Conservation (phyloP, 2,113 vertebrate species). For the Labrus mixtus region DNA sequence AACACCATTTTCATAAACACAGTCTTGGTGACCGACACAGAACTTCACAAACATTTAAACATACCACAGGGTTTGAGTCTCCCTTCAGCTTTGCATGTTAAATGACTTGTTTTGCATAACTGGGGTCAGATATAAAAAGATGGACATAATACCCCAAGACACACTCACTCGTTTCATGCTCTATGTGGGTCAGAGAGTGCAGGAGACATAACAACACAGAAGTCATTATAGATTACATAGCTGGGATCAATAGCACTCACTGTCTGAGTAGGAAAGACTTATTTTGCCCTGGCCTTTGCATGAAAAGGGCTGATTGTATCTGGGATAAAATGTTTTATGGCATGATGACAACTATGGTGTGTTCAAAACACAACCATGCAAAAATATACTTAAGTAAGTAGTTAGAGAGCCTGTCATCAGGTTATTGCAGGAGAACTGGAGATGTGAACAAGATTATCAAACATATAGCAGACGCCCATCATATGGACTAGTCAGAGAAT, state of each 20-base stretch:
- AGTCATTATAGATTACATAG: slow-evolving; percentile 67
- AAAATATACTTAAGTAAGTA: too few relatives aligned
- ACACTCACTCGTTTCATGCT: slow-evolving; percentile 27
- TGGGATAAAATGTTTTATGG: slow-evolving; percentile 48
- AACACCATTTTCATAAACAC: slow-evolving; percentile 14
- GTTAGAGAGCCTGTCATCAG: too few relatives aligned
- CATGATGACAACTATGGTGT: slow-evolving; percentile 45
- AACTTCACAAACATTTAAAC: background rate
- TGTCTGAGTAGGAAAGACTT: slow-evolving; percentile 65
- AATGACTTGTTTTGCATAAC: slow-evolving; percentile 77
- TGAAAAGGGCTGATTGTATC: slow-evolving; percentile 65
- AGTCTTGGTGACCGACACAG: background rate
- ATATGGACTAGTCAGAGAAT: too few relatives aligned
- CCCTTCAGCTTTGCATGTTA: slow-evolving; percentile 58
- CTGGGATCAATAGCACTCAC: slow-evolving; percentile 69
- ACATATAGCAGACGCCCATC: too few relatives aligned
- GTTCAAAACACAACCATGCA: background rate
- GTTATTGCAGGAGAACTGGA: too few relatives aligned
- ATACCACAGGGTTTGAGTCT: slow-evolving; percentile 36
- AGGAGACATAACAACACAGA: slow-evolving; percentile 68
- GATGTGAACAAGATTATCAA: too few relatives aligned
- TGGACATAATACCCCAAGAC: slow-evolving; percentile 55
- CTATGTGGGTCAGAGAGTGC: slow-evolving; percentile 69
- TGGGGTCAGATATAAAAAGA: slow-evolving; percentile 74
- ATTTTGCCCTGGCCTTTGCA: slow-evolving; percentile 42